phyloP scores from a whole-genome alignment of 2,888 invertebrate species.

The Drosophila putrida region DNA sequence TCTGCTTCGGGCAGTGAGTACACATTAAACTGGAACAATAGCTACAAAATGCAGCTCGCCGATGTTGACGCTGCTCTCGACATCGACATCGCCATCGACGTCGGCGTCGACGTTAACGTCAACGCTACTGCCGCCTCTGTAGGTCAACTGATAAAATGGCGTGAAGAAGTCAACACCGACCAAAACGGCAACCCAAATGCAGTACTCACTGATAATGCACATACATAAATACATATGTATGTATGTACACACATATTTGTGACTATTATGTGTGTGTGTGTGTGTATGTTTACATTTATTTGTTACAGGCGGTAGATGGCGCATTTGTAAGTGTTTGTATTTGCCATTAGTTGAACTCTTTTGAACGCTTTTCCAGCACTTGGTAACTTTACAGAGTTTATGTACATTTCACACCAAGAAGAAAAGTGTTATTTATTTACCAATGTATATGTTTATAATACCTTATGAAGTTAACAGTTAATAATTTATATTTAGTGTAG shows the following conservation, averaged over 20 bases:
- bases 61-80: slow-evolving; percentile 2
- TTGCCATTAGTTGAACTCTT: slow-evolving; percentile 32
- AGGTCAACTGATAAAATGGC: slow-evolving; percentile 73
- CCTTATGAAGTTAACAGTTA: background rate
- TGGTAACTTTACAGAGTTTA: slow-evolving; percentile 29
- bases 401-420: slow-evolving; percentile 30
- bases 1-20: slow-evolving; percentile 36
- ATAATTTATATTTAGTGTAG: background rate
- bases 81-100: background rate
- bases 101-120: slow-evolving; percentile 5
- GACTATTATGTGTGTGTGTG: slow-evolving; percentile 4
- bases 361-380: slow-evolving; percentile 27
- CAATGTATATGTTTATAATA: background rate
- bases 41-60: slow-evolving; percentile 35
- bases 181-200: slow-evolving; percentile 54
- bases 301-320: slow-evolving; percentile 44
- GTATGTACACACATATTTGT: background rate
- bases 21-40: slow-evolving; percentile 52
- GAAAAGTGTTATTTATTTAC: background rate
- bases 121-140: slow-evolving; percentile 56
- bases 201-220: slow-evolving; percentile 44
- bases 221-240: slow-evolving; percentile 6
- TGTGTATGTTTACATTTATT: slow-evolving; percentile 23
- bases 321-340: slow-evolving; percentile 39
- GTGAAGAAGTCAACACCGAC: slow-evolving; percentile 51